Base-by-base conservation (phyloP, 2,888 invertebrate species). In the Holacanthella duospinosa region DNA sequence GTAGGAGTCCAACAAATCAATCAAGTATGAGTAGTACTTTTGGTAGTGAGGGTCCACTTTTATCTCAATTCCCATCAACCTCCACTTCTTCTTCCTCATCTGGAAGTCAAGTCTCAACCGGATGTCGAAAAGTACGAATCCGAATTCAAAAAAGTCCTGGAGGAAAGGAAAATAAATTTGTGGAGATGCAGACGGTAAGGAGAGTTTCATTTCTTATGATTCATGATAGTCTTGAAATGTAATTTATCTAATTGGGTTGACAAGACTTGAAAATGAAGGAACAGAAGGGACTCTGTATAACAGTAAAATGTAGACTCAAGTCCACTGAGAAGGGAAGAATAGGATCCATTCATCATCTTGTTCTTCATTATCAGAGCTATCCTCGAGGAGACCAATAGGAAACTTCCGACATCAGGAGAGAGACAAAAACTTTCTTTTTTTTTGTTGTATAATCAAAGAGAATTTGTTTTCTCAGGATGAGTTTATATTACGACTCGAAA, bases 61-160 rank as follows among this genome's bases (percentile, higher is more conserved):
- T n/a, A n/a, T 43, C 16, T 16, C 43, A 9, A 9, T 43, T 43
- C 43, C 9, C 16, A 12, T 16, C 9, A 43, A 9, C n/a, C 6
- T 26, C 55, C 55, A 26, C 55, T 55, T n/a, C 27, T 3, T 26
- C 27, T 12, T 6, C 2, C 24, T 6, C 26, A 24, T 9, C 26
- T 6, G 53, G 53, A 9, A 53, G 21, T 6, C 6, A 4, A 6
- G n/a, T 3, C 6, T 26, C 55, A 3, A 12, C 61, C 29, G 63
- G 66, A 59, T 59, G 65, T 59, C 60, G 70, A 43, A 71, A 71
- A 69, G 71, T 71, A 44, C 43, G 66, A 59, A 67, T 71, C 26
- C 61, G 68, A 55, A 71, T 71, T 59, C 71, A 71, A 55, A 71
- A 67, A 53, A 68, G 66, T 62, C 66, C 68, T 12, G 69, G 69